These are phyloP conservation scores for Novumbra hubbsi DNA, from an alignment of 2,797 vertebrate species.

Conservation along the genomic window DNA sequence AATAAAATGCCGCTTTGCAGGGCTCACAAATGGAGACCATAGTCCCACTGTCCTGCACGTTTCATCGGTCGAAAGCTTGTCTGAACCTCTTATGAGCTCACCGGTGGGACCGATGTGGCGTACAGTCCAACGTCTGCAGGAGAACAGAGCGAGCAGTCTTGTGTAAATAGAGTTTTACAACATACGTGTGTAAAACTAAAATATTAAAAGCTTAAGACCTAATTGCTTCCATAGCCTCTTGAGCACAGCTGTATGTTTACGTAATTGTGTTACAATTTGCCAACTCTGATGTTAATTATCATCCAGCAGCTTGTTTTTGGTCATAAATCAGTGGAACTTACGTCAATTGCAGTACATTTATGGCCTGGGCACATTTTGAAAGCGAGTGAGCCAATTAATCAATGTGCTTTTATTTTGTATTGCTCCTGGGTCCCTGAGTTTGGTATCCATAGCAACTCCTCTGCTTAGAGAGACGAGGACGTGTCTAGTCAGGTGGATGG, in stretches of 20 bases:
- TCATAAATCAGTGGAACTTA: not conserved
- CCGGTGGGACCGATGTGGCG: not conserved
- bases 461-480: not conserved
- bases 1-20: not conserved
- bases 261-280: not conserved
- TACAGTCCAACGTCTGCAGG: not conserved
- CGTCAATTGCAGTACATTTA: not conserved
- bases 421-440: not conserved
- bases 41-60: not conserved
- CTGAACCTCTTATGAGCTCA: not conserved
- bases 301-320: not conserved
- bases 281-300: not conserved
- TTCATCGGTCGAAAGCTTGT: not conserved
- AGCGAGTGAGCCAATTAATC: not conserved
- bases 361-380: not conserved
- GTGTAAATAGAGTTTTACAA: not conserved
- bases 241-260: not conserved
- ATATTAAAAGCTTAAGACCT: not conserved
- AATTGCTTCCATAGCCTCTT: not conserved
- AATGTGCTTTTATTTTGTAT: not conserved
- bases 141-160: not conserved
- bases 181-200: not conserved
- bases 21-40: not conserved
- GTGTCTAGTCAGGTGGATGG: not conserved
- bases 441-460: constrained; percentile 1